phyloP scores from a whole-genome alignment of 2,888 invertebrate species.

The Graphium colonna region DNA sequence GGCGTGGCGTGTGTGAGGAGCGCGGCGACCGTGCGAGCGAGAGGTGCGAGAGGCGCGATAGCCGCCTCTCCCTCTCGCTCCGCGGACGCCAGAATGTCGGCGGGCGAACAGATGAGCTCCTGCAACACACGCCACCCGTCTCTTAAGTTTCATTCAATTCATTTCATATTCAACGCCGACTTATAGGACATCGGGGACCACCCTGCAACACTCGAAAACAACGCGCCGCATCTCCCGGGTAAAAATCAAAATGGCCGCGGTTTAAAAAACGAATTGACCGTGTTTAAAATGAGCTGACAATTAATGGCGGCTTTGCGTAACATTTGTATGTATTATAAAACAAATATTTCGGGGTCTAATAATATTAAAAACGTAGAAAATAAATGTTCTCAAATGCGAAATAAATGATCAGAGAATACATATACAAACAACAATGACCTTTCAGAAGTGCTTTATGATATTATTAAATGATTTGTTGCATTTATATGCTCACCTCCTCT shows the following conservation, averaged over 20 bases:
- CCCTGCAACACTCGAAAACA: conserved; percentile 63
- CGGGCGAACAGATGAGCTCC: conserved; percentile 83
- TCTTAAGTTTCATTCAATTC: conserved; percentile 52
- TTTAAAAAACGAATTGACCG: neutral
- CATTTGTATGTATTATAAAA: no score
- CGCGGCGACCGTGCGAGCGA: conserved; percentile 57
- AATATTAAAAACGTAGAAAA: no score
- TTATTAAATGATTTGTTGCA: neutral
- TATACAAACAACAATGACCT: no score
- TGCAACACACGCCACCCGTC: conserved; percentile 83
- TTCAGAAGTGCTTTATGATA: neutral
- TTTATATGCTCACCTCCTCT: conserved; percentile 89
- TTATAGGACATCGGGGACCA: conserved; percentile 58
- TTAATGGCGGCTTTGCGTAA: no score
- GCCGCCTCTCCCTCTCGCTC: conserved; percentile 30
- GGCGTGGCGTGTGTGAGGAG: conserved; percentile 68
- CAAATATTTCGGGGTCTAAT: no score
- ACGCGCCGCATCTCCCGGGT: conserved; percentile 28
- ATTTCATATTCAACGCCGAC: conserved; percentile 42
- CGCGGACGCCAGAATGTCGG: conserved; percentile 75
- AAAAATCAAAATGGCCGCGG: conserved; percentile 11
- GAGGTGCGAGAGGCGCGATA: conserved; percentile 40
- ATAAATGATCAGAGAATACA: no score
- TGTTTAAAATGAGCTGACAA: conserved; percentile 12
- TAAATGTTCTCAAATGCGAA: no score